Conservation (phyloP, 2,888 invertebrate species). For the Crioceris asparagi region DNA sequence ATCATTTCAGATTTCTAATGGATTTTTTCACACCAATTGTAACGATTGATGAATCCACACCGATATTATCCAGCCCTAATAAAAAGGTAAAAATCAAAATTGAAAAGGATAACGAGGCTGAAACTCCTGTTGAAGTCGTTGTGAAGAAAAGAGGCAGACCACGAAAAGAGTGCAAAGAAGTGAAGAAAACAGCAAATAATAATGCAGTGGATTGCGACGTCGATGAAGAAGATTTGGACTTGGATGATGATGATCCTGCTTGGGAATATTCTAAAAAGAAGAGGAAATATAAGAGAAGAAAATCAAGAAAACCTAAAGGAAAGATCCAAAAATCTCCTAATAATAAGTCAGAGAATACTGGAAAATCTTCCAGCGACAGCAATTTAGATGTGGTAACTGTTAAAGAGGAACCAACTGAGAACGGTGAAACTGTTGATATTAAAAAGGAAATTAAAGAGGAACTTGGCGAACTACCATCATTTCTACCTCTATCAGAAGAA, state of each 20-base stretch:
- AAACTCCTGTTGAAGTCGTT: conserved; percentile 17
- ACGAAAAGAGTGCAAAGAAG: conserved; percentile 8
- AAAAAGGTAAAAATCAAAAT: conserved; percentile 19
- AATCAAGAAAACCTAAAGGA: conserved; percentile 3
- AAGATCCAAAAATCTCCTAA: neutral
- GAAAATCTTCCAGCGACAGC: conserved; percentile 6
- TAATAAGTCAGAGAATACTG: conserved; percentile 6
- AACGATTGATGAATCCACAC: conserved; percentile 26
- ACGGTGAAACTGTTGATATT: conserved; percentile 11
- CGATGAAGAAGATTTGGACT: conserved; percentile 1
- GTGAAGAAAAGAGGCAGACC: conserved; percentile 16
- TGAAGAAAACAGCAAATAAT: no score
- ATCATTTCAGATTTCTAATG: conserved; percentile 28
- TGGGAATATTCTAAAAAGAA: no score
- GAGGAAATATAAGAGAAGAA: conserved; percentile 7
- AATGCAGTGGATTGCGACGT: neutral
- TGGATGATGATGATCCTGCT: conserved; percentile 12
- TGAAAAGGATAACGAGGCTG: conserved; percentile 15
- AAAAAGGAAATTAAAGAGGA: conserved; percentile 21
- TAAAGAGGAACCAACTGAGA: conserved; percentile 10
- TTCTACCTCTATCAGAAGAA: conserved; percentile 14
- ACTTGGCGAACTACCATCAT: conserved; percentile 12
- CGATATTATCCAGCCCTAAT: conserved; percentile 13
- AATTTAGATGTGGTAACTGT: conserved; percentile 1
- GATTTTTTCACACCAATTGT: conserved; percentile 31